Percentiles rank a stretch among this genome's conserved stretches.
Evolutionary conservation across 2,888 invertebrate species (phyloP).

Genomic region (Phytoseiulus persimilis): DNA sequence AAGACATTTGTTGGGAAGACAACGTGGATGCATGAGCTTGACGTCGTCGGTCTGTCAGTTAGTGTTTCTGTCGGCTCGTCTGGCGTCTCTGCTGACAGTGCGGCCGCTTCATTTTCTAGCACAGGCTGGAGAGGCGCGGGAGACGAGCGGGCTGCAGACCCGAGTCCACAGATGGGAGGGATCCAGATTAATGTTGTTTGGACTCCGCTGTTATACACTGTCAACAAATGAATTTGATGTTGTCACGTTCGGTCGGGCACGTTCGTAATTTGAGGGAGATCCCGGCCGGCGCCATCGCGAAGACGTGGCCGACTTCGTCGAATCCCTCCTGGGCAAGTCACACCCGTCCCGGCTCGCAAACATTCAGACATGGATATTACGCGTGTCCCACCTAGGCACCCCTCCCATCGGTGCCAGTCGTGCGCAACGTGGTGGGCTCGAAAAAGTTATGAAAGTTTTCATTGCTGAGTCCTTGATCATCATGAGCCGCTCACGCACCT

Average conservation of each 20-base stretch:
- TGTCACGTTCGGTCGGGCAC: conserved; percentile 12
- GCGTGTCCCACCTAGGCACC: not conserved
- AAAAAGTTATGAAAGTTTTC: conserved; percentile 8
- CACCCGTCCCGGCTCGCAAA: not conserved
- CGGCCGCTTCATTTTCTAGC: too few relatives aligned
- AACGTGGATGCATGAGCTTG: too few relatives aligned
- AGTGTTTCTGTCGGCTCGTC: too few relatives aligned
- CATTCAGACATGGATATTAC: not conserved
- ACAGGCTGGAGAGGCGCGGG: too few relatives aligned
- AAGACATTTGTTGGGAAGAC: too few relatives aligned
- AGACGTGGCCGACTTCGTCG: not conserved
- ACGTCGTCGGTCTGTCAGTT: too few relatives aligned
- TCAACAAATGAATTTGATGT: conserved; percentile 38
- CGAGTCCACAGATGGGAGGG: not conserved
- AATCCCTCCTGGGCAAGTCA: not conserved
- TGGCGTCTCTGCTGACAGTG: too few relatives aligned
- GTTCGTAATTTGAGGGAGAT: conserved; percentile 21
- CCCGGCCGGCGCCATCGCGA: not conserved
- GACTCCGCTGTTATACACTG: not conserved
- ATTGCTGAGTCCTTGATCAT: not conserved
- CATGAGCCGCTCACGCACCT: not conserved
- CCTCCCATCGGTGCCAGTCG: not conserved
- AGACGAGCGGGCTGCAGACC: not conserved
- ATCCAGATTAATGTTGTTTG: not conserved
- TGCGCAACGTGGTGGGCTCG: too few relatives aligned